Evolutionary conservation across 1,140 invertebrate genomes (phyloP), one percentile per base, ranked within the genome.

Genomic region (Aphaenogaster rudis): DNA sequence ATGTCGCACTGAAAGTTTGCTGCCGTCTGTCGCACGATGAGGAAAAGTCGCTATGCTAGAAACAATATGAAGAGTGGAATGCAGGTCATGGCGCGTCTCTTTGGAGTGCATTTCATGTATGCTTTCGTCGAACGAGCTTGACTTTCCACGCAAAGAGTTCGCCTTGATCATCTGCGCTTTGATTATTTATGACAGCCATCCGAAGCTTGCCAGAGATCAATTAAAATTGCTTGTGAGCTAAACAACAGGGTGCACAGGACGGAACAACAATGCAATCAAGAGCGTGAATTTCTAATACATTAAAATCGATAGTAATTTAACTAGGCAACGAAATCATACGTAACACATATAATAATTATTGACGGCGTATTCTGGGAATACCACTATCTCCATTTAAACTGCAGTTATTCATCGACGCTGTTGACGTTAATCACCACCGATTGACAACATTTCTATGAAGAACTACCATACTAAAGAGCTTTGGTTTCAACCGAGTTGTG

Each of bases 61-160:
- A 88, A 89, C 88, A 89, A 89, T 89, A 66, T 54, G 79, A 88
- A 21, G 52, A 74, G 39, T 57, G 72, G 80, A 89, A 88, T 88
- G 79, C 88, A 67, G 88, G 80, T 88, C 88, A 88, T 52, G 86
- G 39, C 64, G 66, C 63, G 33, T 71, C 69, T 57, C 71, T 85
- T 71, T 66, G 64, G 28, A 54, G 48, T 45, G 48, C 64, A 45
- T 21, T 36, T 81, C 36, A 57, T 2, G 4, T 45, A 9, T 54
- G 36, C 50, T 21, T 54, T 15, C 21, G 21, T 57, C 17, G 36
- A 59, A 71, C 15, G 39, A 71, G 66, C 1, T 39, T 28, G 64
- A 42, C 36, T 71, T 42, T 54, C 13, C 48, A n/a, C 63, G 39
- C 9, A 11, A 71, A 33, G 66, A 42, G 13, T 69, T n/a, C 15